Percentiles rank a stretch among this genome's conserved stretches.
Evolutionary conservation across 2,888 invertebrate species (phyloP).

Genomic region (Neoaliturus tenellus): DNA sequence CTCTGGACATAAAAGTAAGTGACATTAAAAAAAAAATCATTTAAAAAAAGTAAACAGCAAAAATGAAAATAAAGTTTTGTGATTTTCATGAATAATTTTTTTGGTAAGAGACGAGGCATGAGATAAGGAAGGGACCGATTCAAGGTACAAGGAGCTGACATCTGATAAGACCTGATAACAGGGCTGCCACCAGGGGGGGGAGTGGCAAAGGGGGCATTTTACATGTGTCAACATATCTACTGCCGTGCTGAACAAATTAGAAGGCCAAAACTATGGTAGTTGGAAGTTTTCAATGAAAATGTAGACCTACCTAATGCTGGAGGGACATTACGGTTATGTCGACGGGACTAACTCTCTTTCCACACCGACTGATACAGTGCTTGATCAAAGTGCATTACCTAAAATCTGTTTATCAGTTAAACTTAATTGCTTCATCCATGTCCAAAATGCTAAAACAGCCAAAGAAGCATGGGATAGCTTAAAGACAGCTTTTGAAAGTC

Average conservation of each 20-base stretch:
- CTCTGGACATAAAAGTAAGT: too few relatives aligned
- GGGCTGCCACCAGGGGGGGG: too few relatives aligned
- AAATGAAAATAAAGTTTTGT: too few relatives aligned
- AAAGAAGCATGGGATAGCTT: conserved; percentile 1
- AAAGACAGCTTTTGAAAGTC: not conserved
- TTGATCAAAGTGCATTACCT: conserved; percentile 14
- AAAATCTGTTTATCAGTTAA: conserved; percentile 14
- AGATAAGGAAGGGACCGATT: too few relatives aligned
- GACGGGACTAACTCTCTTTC: not conserved
- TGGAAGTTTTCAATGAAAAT: conserved; percentile 26
- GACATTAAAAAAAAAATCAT: too few relatives aligned
- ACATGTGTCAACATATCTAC: conserved; percentile 20
- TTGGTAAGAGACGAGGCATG: too few relatives aligned
- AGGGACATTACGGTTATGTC: conserved; percentile 19
- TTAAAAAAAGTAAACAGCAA: too few relatives aligned
- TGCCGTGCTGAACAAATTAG: not conserved
- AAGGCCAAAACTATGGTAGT: conserved; percentile 10
- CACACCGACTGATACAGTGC: not conserved
- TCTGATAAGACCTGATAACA: too few relatives aligned
- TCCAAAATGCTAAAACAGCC: conserved; percentile 40
- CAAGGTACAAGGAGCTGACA: too few relatives aligned
- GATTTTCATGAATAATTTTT: too few relatives aligned
- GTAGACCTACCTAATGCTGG: conserved; percentile 17
- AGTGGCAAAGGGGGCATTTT: too few relatives aligned
- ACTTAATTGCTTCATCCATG: conserved; percentile 22